Conservation (phyloP, 2,113 vertebrate genomes). For the Trinectes maculatus region DNA sequence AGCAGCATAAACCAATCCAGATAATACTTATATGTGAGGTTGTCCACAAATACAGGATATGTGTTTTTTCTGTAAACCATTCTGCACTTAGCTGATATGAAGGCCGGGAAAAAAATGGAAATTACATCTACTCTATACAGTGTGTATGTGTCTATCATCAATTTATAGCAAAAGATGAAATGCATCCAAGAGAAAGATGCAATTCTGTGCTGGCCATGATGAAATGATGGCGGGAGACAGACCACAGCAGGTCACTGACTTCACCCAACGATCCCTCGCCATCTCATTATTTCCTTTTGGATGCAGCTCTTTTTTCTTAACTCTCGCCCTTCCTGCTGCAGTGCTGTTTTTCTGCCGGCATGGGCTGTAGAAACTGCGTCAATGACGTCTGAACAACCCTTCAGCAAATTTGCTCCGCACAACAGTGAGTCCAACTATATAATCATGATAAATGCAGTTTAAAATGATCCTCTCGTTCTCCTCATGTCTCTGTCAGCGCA, state of each 20-base stretch:
- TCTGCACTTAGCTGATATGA: background rate
- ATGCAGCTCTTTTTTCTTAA: background rate
- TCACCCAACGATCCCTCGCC: conserved; percentile 44
- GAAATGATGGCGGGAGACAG: conserved; percentile 26
- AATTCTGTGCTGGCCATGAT: conserved; percentile 30
- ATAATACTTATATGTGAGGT: too few relatives aligned
- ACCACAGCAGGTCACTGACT: conserved; percentile 18
- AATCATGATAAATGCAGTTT: background rate
- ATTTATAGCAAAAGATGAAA: conserved; percentile 1
- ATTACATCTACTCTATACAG: background rate
- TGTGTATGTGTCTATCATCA: background rate
- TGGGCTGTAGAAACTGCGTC: conserved; percentile 8
- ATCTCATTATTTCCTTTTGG: conserved; percentile 61
- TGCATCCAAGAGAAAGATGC: background rate
- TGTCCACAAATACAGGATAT: too few relatives aligned
- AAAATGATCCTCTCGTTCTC: background rate
- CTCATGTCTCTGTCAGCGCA: background rate
- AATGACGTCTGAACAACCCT: conserved; percentile 5
- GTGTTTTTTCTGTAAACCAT: too few relatives aligned
- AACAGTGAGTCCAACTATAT: background rate
- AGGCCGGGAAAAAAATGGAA: background rate
- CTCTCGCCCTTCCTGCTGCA: background rate
- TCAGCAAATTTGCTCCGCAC: background rate
- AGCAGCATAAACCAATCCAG: too few relatives aligned
- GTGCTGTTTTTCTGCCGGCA: background rate